Percentiles rank a stretch among this genome's conserved stretches.
These are phyloP conservation scores for Agrenia bidenticulata DNA, from an alignment of 2,888 invertebrate species.

Conservation along the genomic window DNA sequence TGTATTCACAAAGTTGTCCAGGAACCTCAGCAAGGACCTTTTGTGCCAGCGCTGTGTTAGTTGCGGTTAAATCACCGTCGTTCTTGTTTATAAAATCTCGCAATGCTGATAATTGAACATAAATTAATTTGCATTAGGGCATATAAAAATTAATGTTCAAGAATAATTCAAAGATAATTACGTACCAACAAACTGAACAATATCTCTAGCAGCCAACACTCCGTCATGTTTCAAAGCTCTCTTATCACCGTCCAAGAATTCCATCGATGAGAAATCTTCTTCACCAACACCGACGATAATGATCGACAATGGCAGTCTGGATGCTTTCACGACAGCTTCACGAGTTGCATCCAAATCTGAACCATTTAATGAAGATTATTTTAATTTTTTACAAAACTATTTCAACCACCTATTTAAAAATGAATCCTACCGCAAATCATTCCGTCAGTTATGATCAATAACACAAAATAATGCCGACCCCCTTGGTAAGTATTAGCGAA, in stretches of 20 bases:
- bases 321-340: constrained; percentile 57
- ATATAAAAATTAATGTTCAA: neutral
- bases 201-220: constrained; percentile 61
- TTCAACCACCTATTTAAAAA: neutral
- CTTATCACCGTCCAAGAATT: constrained; percentile 63
- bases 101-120: constrained; percentile 34
- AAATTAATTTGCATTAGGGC: neutral
- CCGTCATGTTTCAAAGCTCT: constrained; percentile 56
- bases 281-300: constrained; percentile 65
- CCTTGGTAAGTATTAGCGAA: constrained; percentile 59
- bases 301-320: constrained; percentile 59
- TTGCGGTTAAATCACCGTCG: constrained; percentile 34
- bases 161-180: neutral
- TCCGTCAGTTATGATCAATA: constrained; percentile 65
- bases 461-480: constrained; percentile 62
- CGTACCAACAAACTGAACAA: constrained; percentile 60
- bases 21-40: constrained; percentile 64
- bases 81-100: constrained; percentile 41
- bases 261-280: constrained; percentile 65
- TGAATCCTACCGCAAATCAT: constrained; percentile 57
- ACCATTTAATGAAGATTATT: neutral
- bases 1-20: constrained; percentile 59
- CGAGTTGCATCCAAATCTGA: constrained; percentile 52
- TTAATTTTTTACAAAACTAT: too few relatives aligned
- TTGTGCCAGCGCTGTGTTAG: constrained; percentile 58